Percentiles rank a stretch among this genome's conserved stretches.
phyloP scores from a whole-genome alignment of 2,797 vertebrate genomes.

The Loris lydekkerianus region DNA sequence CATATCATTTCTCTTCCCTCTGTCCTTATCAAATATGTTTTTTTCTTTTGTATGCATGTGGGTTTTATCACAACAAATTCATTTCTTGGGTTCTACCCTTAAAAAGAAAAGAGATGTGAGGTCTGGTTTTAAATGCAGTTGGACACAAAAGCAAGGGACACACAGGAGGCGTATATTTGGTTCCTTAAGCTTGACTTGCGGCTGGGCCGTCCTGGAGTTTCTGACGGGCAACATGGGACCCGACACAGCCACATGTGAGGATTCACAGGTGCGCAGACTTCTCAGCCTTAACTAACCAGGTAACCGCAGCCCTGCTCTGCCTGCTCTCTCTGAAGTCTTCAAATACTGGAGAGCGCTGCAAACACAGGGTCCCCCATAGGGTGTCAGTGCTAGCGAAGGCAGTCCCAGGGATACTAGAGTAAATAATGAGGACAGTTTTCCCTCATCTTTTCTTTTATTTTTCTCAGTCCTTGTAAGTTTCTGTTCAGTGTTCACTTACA shows the following conservation, averaged over 20 bases:
- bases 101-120: background rate
- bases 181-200: background rate
- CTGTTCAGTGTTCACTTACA: background rate
- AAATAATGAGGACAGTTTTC: rapidly evolving
- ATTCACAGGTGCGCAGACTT: rapidly evolving
- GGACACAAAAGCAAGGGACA: background rate
- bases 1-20: background rate
- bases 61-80: background rate
- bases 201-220: background rate
- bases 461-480: background rate
- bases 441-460: background rate
- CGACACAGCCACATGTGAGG: background rate
- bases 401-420: rapidly evolving
- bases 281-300: background rate
- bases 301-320: background rate
- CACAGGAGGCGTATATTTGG: background rate
- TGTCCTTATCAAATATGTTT: background rate
- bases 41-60: background rate
- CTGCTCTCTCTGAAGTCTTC: background rate
- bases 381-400: background rate
- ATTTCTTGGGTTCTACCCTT: background rate
- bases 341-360: background rate
- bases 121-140: background rate
- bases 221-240: background rate
- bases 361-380: conserved; percentile 32